Conservation (phyloP, 2,888 invertebrate species). For the Papilio demoleus region DNA sequence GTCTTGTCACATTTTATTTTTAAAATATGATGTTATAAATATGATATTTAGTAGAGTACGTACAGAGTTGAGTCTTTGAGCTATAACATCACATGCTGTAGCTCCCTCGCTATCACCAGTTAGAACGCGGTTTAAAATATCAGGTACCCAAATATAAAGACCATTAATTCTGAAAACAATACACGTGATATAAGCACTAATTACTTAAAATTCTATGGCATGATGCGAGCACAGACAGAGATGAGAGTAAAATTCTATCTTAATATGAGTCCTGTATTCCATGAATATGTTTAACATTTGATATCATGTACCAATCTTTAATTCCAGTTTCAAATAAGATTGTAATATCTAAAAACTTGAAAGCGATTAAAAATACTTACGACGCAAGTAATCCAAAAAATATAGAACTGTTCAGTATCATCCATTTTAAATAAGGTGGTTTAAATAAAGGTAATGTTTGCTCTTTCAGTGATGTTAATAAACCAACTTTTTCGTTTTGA, state of each 20-base stretch:
- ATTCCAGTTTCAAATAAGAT: background rate
- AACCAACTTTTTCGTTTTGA: slow-evolving; percentile 53
- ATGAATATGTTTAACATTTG: too few relatives aligned
- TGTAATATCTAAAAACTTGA: background rate
- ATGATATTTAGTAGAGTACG: slow-evolving; percentile 22
- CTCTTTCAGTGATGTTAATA: slow-evolving; percentile 68
- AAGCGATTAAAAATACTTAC: slow-evolving; percentile 68
- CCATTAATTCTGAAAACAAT: slow-evolving; percentile 76
- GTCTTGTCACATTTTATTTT: background rate
- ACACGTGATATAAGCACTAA: background rate
- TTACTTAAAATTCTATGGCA: background rate
- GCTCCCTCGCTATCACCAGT: slow-evolving; percentile 54
- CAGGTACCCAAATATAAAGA: slow-evolving; percentile 84
- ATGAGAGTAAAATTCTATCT: background rate
- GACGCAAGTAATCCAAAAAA: slow-evolving; percentile 86
- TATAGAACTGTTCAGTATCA: slow-evolving; percentile 80
- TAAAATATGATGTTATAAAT: too few relatives aligned
- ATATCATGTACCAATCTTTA: too few relatives aligned
- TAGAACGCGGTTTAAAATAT: slow-evolving; percentile 80
- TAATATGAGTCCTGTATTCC: background rate
- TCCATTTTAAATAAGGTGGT: slow-evolving; percentile 80
- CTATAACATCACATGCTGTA: slow-evolving; percentile 73
- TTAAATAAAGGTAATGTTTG: slow-evolving; percentile 82
- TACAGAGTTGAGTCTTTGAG: slow-evolving; percentile 65
- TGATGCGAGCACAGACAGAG: background rate